Evolutionary conservation across 2,888 invertebrate species (phyloP), one percentile per base, ranked within the genome.

Genomic region (Leucophenga maculata): DNA sequence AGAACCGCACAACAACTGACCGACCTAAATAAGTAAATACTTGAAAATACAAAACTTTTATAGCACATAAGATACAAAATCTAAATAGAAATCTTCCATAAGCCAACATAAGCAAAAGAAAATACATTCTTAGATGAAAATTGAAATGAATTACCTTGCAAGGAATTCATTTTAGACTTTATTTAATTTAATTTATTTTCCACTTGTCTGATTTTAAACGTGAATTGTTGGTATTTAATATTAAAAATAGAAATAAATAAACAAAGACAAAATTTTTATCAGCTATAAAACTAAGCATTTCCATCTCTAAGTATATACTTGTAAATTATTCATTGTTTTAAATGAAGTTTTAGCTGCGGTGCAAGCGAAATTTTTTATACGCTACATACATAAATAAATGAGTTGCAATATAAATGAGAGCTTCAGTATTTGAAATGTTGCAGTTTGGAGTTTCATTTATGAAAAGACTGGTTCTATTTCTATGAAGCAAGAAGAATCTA

Each of bases 141-240:
- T 13, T 32, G 39, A 32, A 60, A 39, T 60, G 8, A 60, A 14
- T 9, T 26, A 26, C 13, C 11, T 39, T 39, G 16, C 16, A 54
- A n/a, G n/a, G n/a, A 55, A 39, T 39, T 39, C 11, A 39, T 39
- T 26, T 78, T 79, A 76, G 74, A 77, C 78, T 78, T 81, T 79
- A 72, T 79, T 80, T 79, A 73, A 26, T 26, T 26, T 26, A 26
- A 26, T 26, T 26, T 26, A 26, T 26, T 26, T 26, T 26, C n/a
- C n/a, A n/a, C n/a, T n/a, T 26, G 2, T 26, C 4, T 26, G 2
- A 26, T 26, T 26, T 26, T 26, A 26, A 26, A 26, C 2, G 26
- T 26, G 26, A 26, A 26, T 3, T 26, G 26, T 26, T 26, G 3
- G 4, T 26, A n/a, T n/a, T n/a, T n/a, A n/a, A n/a, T n/a, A n/a